These are phyloP conservation scores for Acrocyrtus sp. DNA, from an alignment of 2,888 invertebrate genomes.

Conservation along the genomic window DNA sequence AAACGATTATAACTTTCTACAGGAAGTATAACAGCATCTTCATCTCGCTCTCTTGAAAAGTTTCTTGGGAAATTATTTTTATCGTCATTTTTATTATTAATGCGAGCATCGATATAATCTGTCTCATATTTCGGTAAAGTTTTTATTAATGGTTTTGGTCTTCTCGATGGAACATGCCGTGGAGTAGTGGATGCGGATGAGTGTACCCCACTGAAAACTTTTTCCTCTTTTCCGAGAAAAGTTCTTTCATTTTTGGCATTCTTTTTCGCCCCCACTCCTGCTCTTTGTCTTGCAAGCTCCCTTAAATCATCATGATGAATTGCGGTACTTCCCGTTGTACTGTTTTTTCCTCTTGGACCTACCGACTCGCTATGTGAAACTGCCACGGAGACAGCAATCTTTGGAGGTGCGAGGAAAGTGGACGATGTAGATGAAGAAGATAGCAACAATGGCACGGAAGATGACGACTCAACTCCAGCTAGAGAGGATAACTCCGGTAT, in stretches of 20 bases:
- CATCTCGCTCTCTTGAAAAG: constrained; percentile 13
- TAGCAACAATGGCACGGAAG: background rate
- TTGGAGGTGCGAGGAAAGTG: constrained; percentile 29
- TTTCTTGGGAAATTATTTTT: constrained; percentile 25
- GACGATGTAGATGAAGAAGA: constrained; percentile 13
- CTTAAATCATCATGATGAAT: background rate
- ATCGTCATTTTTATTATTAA: constrained; percentile 28
- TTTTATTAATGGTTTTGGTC: constrained; percentile 42
- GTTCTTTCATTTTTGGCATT: constrained; percentile 28
- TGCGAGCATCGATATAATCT: constrained; percentile 14
- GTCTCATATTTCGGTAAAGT: constrained; percentile 31
- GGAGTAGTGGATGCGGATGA: constrained; percentile 15
- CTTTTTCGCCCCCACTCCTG: constrained; percentile 4
- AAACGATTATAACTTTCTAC: no score
- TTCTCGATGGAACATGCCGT: constrained; percentile 3
- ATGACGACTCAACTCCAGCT: background rate
- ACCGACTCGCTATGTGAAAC: constrained; percentile 36
- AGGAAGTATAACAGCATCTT: background rate
- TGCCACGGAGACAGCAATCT: constrained; percentile 48
- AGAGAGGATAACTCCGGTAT: constrained; percentile 11
- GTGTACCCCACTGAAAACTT: constrained; percentile 16
- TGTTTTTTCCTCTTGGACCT: constrained; percentile 1
- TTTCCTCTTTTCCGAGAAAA: constrained; percentile 14
- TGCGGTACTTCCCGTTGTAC: background rate
- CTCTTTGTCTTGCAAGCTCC: background rate